These are phyloP conservation scores for Rapana venosa DNA, from an alignment of 2,888 invertebrate species.

Conservation along the genomic window DNA sequence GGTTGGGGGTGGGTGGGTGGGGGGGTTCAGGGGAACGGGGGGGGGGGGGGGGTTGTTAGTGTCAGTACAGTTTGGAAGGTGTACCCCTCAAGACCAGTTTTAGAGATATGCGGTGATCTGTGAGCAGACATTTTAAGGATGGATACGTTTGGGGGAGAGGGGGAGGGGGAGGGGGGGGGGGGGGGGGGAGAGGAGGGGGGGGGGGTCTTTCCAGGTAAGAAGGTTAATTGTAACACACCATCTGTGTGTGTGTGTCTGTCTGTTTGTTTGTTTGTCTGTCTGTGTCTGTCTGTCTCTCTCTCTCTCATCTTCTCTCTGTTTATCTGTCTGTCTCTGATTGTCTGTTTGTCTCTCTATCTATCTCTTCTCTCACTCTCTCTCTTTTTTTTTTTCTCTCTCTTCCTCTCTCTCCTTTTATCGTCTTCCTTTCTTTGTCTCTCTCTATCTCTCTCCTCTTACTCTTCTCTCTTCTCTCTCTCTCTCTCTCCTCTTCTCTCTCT, in stretches of 20 bases:
- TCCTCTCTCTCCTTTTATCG: not conserved
- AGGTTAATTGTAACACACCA: not conserved
- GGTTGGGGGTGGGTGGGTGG: too few species aligned
- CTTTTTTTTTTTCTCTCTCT: not conserved
- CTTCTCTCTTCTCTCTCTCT: not conserved
- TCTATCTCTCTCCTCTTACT: not conserved
- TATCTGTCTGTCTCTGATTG: not conserved
- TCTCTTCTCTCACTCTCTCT: too few species aligned
- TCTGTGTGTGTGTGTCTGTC: not conserved
- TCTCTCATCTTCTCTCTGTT: not conserved
- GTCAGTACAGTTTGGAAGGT: too few species aligned
- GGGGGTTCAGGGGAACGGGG: too few species aligned
- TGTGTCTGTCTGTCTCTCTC: not conserved
- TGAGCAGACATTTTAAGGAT: too few species aligned
- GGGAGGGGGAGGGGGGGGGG: not conserved
- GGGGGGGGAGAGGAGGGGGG: not conserved
- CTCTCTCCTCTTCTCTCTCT: not conserved
- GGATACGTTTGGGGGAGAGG: not conserved
- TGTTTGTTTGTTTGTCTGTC: not conserved
- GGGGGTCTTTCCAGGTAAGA: not conserved
- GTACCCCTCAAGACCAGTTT: too few species aligned
- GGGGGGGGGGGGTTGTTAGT: too few species aligned
- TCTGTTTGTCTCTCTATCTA: not conserved
- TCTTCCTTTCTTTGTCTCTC: not conserved
- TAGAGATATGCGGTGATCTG: too few species aligned